Conservation (phyloP, 2,113 vertebrate genomes). For the Larimichthys polyactis region DNA sequence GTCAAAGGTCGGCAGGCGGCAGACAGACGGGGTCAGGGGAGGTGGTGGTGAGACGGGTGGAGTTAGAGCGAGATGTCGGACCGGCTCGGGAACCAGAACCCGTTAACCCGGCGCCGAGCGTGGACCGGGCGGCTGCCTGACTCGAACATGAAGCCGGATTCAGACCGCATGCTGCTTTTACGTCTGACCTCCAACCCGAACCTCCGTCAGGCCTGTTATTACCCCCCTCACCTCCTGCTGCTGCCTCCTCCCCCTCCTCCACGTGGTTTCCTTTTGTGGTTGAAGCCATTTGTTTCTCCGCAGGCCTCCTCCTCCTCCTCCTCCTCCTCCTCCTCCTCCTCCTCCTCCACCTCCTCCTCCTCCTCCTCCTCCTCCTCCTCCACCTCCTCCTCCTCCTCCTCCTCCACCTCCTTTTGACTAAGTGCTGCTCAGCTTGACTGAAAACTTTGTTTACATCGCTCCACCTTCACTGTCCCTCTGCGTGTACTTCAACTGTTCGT, state of each 20-base stretch:
- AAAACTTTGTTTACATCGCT: too few species aligned
- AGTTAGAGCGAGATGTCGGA: too few species aligned
- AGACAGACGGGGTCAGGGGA: constrained; percentile 42
- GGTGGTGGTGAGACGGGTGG: background rate
- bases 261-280: constrained; percentile 64
- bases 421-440: too few species aligned
- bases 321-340: background rate
- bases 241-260: background rate
- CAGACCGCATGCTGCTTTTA: constrained; percentile 24
- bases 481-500: too few species aligned
- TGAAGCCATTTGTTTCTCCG: constrained; percentile 53
- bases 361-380: background rate
- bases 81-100: background rate
- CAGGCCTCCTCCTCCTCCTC: constrained; percentile 26
- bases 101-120: background rate
- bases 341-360: background rate
- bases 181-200: constrained; percentile 1
- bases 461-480: too few species aligned
- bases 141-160: constrained; percentile 40
- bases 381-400: background rate
- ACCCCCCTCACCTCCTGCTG: background rate
- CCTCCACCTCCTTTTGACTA: background rate
- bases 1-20: constrained; percentile 47
- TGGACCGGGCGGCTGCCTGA: constrained; percentile 29
- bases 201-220: constrained; percentile 6